Evolutionary conservation across 2,797 vertebrate genomes (phyloP), one percentile per base, ranked within the genome.

Genomic region (Amazona ochrocephala): DNA sequence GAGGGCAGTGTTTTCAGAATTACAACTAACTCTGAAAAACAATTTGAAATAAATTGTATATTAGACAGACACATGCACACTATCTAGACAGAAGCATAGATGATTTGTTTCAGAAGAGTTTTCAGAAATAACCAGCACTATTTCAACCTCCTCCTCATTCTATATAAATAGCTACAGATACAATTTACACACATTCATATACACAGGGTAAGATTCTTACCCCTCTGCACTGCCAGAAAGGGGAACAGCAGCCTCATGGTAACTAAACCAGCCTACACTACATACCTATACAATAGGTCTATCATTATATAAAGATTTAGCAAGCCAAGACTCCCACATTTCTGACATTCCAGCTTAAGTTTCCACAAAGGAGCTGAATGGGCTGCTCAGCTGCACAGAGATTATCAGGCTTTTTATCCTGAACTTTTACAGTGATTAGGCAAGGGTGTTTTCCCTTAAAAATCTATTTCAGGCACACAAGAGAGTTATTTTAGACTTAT

Each of bases 91-190:
- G 68, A 82, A 74, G 41, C 45, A 85, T 2, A 5, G 48, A 56
- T 93, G 4, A 60, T 61, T 84, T 92, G 27, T 89, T 87, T 74
- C 45, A 94, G 75, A 75, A 30, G n/a, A 71, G 26, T 65, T 87
- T 77, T 87, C 88, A 90, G 85, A 94, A 93, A 94, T 79, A 95
- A 47, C 45, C 60, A 78, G 34, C 50, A 60, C 27, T 32, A 18
- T 90, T 93, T 84, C 73, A 90, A 8, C 93, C 90, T 84, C 93
- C 93, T 73, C 91, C 74, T 94, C 81, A 58, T 77, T 83, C 89
- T 47, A 72, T 50, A 90, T 87, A 94, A 91, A 92, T 87, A 91
- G 61, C 60, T 84, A 80, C 84, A 92, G 61, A 82, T 67, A 73
- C 2, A 4, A 84, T 92, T 91, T 89, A 79, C 30, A 78, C 2